Conservation (phyloP, 1,140 invertebrate species). For the Micrasema longulum region DNA sequence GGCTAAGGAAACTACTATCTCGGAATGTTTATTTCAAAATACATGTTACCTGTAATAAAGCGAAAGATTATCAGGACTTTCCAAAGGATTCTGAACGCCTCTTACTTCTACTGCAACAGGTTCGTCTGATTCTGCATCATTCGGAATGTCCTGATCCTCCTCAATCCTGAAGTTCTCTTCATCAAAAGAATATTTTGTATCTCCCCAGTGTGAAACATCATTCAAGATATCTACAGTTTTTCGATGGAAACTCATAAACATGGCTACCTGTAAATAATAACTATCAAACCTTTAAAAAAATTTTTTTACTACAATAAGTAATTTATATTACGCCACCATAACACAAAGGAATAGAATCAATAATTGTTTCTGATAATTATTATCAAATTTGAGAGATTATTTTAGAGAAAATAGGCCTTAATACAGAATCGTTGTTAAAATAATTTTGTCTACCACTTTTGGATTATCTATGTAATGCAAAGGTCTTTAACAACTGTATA, state of each 20-base stretch:
- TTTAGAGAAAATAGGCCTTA: too few relatives aligned
- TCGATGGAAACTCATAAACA: slow-evolving; percentile 67
- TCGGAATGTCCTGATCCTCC: slow-evolving; percentile 60
- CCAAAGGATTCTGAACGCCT: slow-evolving; percentile 64
- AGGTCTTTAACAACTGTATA: too few relatives aligned
- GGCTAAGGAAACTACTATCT: too few relatives aligned
- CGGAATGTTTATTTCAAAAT: too few relatives aligned
- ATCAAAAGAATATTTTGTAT: slow-evolving; percentile 66
- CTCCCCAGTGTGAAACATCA: slow-evolving; percentile 68
- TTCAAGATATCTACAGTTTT: slow-evolving; percentile 66
- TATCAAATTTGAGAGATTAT: too few relatives aligned
- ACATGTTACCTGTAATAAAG: slow-evolving; percentile 65
- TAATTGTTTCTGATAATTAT: too few relatives aligned
- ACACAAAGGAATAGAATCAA: too few relatives aligned
- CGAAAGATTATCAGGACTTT: slow-evolving; percentile 62
- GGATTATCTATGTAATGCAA: too few relatives aligned
- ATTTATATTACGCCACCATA: too few relatives aligned
- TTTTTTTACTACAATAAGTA: too few relatives aligned
- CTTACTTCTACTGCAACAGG: slow-evolving; percentile 59
- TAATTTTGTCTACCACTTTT: too few relatives aligned
- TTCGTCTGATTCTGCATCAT: slow-evolving; percentile 66
- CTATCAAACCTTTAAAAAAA: neutral
- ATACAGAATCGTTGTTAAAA: too few relatives aligned
- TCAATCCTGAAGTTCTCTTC: slow-evolving; percentile 69
- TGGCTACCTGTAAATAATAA: slow-evolving; percentile 58